These are phyloP conservation scores for Ia io DNA, from an alignment of 2,113 vertebrate species.

Conservation along the genomic window DNA sequence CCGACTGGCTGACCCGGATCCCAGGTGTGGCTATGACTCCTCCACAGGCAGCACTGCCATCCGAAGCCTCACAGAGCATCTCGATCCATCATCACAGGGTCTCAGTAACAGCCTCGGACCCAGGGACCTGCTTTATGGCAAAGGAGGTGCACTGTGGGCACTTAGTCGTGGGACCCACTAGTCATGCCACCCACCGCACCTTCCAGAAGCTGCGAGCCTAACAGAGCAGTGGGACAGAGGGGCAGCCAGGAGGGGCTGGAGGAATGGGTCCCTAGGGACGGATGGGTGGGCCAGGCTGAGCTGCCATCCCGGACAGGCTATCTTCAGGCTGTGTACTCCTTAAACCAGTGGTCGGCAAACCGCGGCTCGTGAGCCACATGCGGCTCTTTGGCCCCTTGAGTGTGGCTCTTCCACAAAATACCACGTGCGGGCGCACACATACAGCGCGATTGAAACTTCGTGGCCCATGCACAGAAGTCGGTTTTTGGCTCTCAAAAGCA, in stretches of 20 bases:
- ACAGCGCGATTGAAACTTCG: too few species aligned
- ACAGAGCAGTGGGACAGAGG: not conserved
- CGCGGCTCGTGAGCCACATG: too few species aligned
- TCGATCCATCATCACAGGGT: too few species aligned
- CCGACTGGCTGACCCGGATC: accelerated
- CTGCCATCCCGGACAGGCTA: not conserved
- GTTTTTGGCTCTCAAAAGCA: too few species aligned
- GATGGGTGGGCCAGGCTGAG: not conserved
- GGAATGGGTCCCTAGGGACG: not conserved
- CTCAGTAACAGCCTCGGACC: not conserved
- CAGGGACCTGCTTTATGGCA: not conserved
- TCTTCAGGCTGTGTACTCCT: not conserved
- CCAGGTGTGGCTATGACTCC: not conserved
- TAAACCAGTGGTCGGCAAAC: not conserved
- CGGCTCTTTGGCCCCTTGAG: too few species aligned
- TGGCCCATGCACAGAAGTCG: too few species aligned
- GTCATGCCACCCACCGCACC: not conserved
- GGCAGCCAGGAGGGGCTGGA: not conserved
- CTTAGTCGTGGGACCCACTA: not conserved
- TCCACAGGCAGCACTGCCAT: not conserved
- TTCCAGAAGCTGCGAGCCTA: not conserved
- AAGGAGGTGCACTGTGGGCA: not conserved
- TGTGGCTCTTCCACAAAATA: too few species aligned
- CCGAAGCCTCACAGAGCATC: not conserved
- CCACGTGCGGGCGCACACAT: too few species aligned